Evolutionary conservation across 2,797 vertebrate species (phyloP).

Genomic region (Tachyglossus aculeatus): DNA sequence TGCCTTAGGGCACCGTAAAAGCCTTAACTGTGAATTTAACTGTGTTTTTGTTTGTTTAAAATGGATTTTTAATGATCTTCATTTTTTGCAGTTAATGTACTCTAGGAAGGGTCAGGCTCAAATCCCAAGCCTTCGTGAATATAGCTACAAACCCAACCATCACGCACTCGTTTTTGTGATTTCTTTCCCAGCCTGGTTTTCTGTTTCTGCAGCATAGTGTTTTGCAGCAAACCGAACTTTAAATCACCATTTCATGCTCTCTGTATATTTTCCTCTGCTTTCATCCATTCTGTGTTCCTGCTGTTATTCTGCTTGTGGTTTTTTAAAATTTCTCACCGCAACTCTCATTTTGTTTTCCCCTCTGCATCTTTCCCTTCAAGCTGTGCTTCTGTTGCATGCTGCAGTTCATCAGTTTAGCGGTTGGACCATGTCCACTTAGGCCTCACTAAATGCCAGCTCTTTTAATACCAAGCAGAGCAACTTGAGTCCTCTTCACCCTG

Average conservation of each 20-base stretch:
- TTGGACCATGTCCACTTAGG: constrained; percentile 51
- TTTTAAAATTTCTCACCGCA: constrained; percentile 59
- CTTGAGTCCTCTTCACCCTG: constrained; percentile 39
- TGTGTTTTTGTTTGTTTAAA: constrained; percentile 13
- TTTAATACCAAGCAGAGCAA: constrained; percentile 59
- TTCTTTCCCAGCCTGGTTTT: constrained; percentile 2
- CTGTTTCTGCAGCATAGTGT: background rate
- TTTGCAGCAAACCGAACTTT: constrained; percentile 5
- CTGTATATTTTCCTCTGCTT: constrained; percentile 4
- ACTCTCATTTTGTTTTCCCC: constrained; percentile 60
- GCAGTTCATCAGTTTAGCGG: constrained; percentile 44
- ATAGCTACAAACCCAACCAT: background rate
- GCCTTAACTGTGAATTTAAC: background rate
- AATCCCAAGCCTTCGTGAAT: background rate
- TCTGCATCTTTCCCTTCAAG: constrained; percentile 59
- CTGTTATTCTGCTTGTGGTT: constrained; percentile 52
- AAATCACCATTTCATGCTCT: constrained; percentile 36
- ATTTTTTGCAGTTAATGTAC: background rate
- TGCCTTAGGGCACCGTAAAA: background rate
- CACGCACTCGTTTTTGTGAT: constrained; percentile 7
- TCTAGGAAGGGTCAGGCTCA: constrained; percentile 7
- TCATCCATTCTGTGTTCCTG: constrained; percentile 31
- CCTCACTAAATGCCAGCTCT: constrained; percentile 60
- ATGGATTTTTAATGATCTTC: background rate
- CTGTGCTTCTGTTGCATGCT: constrained; percentile 48